A percentile compares a stretch with the other conserved stretches of the same genome.
phyloP scores from a whole-genome alignment of 2,888 invertebrate species.

The Adela reaumurella region DNA sequence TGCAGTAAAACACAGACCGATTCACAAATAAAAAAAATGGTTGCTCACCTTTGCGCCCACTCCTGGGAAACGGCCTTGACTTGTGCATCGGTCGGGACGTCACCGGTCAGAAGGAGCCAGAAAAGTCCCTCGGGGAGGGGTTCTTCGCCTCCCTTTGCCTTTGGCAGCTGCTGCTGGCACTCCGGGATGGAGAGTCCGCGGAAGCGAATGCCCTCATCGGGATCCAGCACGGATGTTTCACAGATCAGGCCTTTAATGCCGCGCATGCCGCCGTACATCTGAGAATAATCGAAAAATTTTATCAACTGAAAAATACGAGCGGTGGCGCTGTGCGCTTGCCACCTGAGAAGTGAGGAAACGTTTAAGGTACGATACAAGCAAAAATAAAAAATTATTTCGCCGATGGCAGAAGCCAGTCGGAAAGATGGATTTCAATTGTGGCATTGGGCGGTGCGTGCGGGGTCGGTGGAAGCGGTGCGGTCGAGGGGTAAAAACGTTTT shows the following conservation, averaged over 20 bases:
- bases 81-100: conserved; percentile 69
- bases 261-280: conserved; percentile 95
- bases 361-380: too few relatives aligned
- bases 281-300: too few relatives aligned
- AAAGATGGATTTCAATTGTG: too few relatives aligned
- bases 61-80: conserved; percentile 70
- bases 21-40: not conserved
- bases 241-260: conserved; percentile 93
- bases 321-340: too few relatives aligned
- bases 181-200: conserved; percentile 88
- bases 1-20: not conserved
- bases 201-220: conserved; percentile 94
- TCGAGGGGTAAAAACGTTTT: too few relatives aligned
- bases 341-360: too few relatives aligned
- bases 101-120: conserved; percentile 75
- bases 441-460: too few relatives aligned
- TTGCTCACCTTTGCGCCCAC: conserved; percentile 63
- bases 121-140: conserved; percentile 77
- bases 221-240: conserved; percentile 92
- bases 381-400: too few relatives aligned
- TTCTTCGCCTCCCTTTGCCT: conserved; percentile 64
- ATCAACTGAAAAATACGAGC: too few relatives aligned
- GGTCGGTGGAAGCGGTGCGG: too few relatives aligned
- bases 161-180: conserved; percentile 69
- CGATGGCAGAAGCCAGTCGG: too few relatives aligned